Evolutionary conservation across 1,140 invertebrate species (phyloP), one percentile per base, ranked within the genome.

Genomic region (Steinernema feltiae): DNA sequence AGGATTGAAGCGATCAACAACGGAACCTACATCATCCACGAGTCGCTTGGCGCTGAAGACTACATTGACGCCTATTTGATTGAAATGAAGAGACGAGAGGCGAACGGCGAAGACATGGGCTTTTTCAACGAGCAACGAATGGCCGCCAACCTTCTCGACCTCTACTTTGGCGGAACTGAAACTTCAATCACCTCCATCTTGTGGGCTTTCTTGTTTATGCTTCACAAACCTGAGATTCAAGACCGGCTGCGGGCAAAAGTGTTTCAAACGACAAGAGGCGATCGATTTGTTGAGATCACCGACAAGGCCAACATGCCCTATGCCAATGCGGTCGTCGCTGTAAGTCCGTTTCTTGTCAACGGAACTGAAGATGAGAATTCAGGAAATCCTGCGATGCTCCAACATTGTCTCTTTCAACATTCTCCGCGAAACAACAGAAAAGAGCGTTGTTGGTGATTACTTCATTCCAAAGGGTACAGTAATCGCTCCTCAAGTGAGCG

Each of bases 51-150:
- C 7, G 79, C 82, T 18, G 81, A 87, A 53, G 88, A 89, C 79
- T 87, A 89, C 74, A 89, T 89, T 30, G 89, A 89, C 73, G 84
- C 84, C 48, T 89, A 89, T 76, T 76, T 89, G 0, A 79, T 86
- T 35, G 86, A 89, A 78, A 87, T 89, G 53, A 71, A 84, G 27
- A 72, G 79, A 12, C 35, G 71, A n/a, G 69, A 78, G 29, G 27
- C 15, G 1, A 69, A 35, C 21, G 70, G 73, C 12, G 15, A 27
- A 7, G 12, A 63, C 24, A 63, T 63, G 53, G 53, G 53, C 24
- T 63, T 15, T 27, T 63, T 63, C 24, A 63, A 21, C n/a, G 69
- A 74, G n/a, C 30, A 75, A 12, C 41, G 71, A 29, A 70, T 75
- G 46, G n/a, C 71, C 7, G 53, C 46, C 32, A 63, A 46, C 69